Conservation (phyloP, 2,113 vertebrate species). For the Dinomys branickii region DNA sequence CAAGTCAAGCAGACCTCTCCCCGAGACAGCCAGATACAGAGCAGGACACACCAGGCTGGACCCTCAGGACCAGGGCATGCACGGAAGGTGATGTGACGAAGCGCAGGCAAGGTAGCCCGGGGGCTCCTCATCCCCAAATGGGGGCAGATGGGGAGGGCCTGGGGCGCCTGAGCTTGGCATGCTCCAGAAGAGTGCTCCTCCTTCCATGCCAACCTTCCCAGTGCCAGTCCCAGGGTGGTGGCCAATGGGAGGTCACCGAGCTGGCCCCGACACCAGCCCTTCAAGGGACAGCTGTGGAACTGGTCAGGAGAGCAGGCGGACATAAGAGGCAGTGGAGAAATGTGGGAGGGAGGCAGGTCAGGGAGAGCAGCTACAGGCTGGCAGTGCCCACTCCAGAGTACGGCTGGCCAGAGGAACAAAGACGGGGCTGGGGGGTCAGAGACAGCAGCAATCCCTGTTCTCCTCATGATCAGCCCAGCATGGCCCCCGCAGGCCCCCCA, state of each 20-base stretch:
- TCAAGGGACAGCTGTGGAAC: neutral
- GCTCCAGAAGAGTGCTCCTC: neutral
- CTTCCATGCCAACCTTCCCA: neutral
- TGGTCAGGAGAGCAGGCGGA: neutral
- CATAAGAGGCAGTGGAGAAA: neutral
- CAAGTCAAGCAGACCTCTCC: conserved; percentile 87
- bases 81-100: neutral
- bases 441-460: fast-evolving
- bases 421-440: too few species aligned
- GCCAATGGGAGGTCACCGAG: neutral
- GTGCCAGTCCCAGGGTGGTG: neutral
- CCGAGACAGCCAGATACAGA: conserved; percentile 74
- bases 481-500: neutral
- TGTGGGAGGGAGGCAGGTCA: fast-evolving
- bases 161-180: neutral
- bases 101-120: neutral
- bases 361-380: neutral
- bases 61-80: conserved; percentile 13
- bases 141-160: neutral
- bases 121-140: neutral
- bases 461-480: neutral
- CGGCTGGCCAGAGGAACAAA: neutral
- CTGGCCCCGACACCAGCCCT: neutral
- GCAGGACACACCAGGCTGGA: neutral
- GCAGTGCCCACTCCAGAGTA: neutral